Percentiles rank a stretch among this genome's conserved stretches.
phyloP scores from a whole-genome alignment of 92 coral and sea anemone species.

The Epizoanthus scotinus region DNA sequence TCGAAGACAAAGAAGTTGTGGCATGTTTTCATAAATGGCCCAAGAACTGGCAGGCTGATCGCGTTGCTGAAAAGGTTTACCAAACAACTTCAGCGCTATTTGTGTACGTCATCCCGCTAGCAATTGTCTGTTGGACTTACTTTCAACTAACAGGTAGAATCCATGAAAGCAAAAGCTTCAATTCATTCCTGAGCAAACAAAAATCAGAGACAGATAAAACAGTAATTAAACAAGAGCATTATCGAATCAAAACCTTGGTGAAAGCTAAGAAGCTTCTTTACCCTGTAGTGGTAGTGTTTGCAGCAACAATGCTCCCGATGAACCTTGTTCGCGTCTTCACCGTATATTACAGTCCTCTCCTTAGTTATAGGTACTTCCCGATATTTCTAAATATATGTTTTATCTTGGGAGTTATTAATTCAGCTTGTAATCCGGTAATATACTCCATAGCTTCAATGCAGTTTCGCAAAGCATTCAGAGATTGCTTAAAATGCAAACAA shows the following conservation, averaged over 20 bases:
- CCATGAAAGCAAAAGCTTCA: background rate
- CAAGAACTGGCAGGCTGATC: background rate
- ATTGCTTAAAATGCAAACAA: background rate
- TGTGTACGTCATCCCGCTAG: background rate
- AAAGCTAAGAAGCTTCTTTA: constrained; percentile 3
- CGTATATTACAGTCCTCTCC: background rate
- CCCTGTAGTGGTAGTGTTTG: background rate
- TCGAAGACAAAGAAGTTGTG: background rate
- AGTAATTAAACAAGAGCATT: background rate
- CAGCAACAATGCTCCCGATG: background rate
- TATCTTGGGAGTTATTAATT: constrained; percentile 4
- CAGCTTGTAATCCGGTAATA: background rate
- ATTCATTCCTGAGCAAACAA: background rate
- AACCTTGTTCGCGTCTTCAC: background rate
- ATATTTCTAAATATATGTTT: background rate
- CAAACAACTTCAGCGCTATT: background rate
- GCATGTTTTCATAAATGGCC: background rate
- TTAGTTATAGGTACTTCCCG: background rate
- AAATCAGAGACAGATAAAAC: background rate
- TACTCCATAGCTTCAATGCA: background rate
- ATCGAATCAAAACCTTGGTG: background rate
- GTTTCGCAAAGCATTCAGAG: constrained; percentile 3
- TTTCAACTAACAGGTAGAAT: constrained; percentile 8
- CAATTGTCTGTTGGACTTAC: background rate
- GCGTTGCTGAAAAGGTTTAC: background rate